A percentile compares a stretch with the other conserved stretches of the same genome.
These are phyloP conservation scores for Pterobdella sp. DNA, from an alignment of 2,888 invertebrate genomes.

Conservation along the genomic window DNA sequence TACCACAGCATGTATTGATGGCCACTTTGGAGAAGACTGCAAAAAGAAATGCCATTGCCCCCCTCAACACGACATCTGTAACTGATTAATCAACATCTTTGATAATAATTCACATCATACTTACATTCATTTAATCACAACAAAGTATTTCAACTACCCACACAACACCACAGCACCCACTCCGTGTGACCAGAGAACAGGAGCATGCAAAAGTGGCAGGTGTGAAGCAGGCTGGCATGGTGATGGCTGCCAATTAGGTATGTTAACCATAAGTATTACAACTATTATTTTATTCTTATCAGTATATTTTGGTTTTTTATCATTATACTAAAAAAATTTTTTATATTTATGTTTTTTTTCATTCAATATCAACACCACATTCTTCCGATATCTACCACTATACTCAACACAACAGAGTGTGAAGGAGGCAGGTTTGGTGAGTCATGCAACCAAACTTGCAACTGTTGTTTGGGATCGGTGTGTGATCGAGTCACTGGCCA, in stretches of 20 bases:
- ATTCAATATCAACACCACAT: no score
- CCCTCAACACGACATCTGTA: not conserved
- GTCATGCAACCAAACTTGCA: not conserved
- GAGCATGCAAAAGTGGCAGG: not conserved
- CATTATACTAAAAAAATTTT: no score
- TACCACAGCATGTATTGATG: no score
- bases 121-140: no score
- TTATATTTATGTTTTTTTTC: no score
- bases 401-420: not conserved
- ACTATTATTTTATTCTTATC: no score
- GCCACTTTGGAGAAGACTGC: conserved; percentile 17
- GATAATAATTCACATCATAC: no score
- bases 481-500: not conserved
- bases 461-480: not conserved
- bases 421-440: not conserved
- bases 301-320: no score
- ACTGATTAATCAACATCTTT: no score
- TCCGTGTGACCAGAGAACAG: conserved; percentile 10
- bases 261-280: no score
- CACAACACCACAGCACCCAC: not conserved
- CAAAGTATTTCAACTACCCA: no score
- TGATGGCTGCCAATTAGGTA: conserved; percentile 12
- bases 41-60: conserved; percentile 7
- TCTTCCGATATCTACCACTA: not conserved
- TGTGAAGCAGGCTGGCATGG: conserved; percentile 17